Percentiles rank a stretch among this genome's conserved stretches.
These are phyloP conservation scores for Hestina assimilis DNA, from an alignment of 1,140 invertebrate genomes.

Conservation along the genomic window DNA sequence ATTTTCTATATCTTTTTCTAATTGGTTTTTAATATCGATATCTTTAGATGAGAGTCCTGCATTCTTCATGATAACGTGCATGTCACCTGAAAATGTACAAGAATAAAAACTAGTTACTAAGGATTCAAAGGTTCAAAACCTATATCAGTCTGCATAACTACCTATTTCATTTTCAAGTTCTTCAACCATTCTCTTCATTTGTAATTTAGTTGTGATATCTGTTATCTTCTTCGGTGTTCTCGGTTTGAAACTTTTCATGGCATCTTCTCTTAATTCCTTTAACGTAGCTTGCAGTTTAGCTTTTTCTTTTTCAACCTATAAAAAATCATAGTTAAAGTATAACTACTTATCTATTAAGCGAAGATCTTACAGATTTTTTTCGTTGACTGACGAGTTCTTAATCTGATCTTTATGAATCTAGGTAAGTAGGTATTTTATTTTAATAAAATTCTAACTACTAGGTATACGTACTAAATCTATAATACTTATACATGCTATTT, in stretches of 20 bases:
- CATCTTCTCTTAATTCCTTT: conserved; percentile 81
- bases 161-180: conserved; percentile 89
- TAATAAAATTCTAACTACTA: too few species aligned
- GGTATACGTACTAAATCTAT: too few species aligned
- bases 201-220: conserved; percentile 84
- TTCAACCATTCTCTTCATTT: conserved; percentile 87
- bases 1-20: conserved; percentile 75
- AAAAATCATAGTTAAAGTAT: conserved; percentile 19
- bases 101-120: too few species aligned
- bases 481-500: too few species aligned
- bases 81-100: conserved; percentile 78
- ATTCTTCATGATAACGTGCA: conserved; percentile 81
- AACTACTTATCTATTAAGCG: not conserved
- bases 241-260: conserved; percentile 81
- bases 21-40: conserved; percentile 60
- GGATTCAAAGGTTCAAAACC: not conserved
- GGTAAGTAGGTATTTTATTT: too few species aligned
- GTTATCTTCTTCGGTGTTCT: conserved; percentile 83
- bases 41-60: conserved; percentile 78
- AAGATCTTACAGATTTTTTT: too few species aligned
- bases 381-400: too few species aligned
- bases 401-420: too few species aligned
- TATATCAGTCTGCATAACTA: not conserved
- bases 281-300: conserved; percentile 79
- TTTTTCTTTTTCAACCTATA: conserved; percentile 81